Percentiles rank a stretch among this genome's conserved stretches.
phyloP scores from a whole-genome alignment of 2,797 vertebrate genomes.

The Onychomys arenicola region DNA sequence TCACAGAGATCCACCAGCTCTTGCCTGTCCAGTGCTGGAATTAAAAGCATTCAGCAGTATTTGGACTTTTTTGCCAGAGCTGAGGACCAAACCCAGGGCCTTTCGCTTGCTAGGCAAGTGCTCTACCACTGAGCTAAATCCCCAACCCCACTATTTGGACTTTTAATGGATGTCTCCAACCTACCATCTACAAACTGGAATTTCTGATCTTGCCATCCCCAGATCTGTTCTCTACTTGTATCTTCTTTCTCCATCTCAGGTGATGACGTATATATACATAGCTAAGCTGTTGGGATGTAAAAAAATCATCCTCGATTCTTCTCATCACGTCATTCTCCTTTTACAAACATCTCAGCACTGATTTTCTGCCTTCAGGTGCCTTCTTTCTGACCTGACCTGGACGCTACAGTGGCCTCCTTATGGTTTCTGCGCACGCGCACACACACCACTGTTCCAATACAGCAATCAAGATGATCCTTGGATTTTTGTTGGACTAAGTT shows the following conservation, averaged over 20 bases:
- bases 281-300: neutral
- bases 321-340: neutral
- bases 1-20: neutral
- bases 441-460: neutral
- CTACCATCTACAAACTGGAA: neutral
- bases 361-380: neutral
- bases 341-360: neutral
- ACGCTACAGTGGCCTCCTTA: neutral
- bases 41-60: neutral
- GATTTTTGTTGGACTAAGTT: neutral
- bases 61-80: too few relatives aligned
- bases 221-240: neutral
- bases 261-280: too few relatives aligned
- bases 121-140: too few relatives aligned
- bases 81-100: too few relatives aligned
- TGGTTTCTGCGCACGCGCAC: neutral
- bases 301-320: neutral
- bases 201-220: neutral
- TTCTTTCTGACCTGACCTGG: neutral
- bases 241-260: neutral
- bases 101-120: too few relatives aligned
- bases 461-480: neutral
- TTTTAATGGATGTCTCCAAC: neutral
- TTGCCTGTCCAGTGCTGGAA: neutral
- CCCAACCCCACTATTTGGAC: too few relatives aligned